These are phyloP conservation scores for Melanaphis sacchari DNA, from an alignment of 1,140 invertebrate species.

Conservation along the genomic window DNA sequence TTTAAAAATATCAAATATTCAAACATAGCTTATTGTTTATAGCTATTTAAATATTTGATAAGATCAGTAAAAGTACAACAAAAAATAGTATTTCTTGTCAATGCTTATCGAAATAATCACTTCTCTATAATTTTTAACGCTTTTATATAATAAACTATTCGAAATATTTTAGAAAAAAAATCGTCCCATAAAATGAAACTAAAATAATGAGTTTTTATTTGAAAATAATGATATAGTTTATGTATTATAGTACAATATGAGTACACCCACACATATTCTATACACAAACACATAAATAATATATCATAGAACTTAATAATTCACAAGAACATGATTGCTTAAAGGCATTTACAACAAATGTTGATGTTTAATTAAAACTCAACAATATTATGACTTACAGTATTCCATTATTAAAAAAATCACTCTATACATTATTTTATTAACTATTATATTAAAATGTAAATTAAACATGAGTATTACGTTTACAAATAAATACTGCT, in stretches of 20 bases:
- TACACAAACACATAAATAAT: too few species aligned
- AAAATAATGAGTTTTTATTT: background rate
- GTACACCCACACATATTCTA: too few species aligned
- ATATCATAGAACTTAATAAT: background rate
- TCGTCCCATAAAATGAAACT: background rate
- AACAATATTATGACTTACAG: background rate
- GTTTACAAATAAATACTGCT: background rate
- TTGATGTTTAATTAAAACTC: background rate
- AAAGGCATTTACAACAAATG: background rate
- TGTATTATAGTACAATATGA: background rate
- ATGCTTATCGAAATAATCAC: background rate
- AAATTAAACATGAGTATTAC: background rate
- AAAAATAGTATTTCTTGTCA: background rate
- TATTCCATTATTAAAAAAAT: background rate
- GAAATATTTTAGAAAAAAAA: background rate
- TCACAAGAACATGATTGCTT: background rate
- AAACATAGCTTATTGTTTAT: background rate
- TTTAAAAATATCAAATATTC: background rate
- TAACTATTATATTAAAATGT: background rate
- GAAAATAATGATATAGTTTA: background rate
- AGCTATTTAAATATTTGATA: background rate
- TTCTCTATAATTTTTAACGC: background rate
- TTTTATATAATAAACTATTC: background rate
- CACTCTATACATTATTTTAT: background rate
- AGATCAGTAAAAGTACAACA: background rate